Evolutionary conservation across 2,113 vertebrate species (phyloP).

Genomic region (Embiotoca jacksoni): DNA sequence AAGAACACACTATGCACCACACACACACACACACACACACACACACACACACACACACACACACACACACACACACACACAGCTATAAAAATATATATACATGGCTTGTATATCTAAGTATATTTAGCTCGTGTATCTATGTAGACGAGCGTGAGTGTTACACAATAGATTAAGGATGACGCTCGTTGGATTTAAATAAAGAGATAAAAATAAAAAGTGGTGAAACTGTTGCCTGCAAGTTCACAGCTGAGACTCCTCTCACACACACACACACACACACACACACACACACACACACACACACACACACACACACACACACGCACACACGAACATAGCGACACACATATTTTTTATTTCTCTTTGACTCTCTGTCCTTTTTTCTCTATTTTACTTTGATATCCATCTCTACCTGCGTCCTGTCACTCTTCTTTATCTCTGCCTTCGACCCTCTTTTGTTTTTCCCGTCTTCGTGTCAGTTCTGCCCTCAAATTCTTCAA

Average conservation of each 20-base stretch:
- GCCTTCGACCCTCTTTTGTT: neutral
- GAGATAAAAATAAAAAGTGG: constrained; percentile 52
- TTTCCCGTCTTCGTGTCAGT: too few species aligned
- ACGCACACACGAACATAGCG: too few species aligned
- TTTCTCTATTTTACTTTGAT: neutral
- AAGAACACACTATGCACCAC: too few species aligned
- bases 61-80: neutral
- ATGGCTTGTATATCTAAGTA: neutral
- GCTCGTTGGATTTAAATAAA: constrained; percentile 47
- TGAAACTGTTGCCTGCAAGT: constrained; percentile 44
- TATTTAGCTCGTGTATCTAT: constrained; percentile 56
- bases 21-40: neutral
- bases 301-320: too few species aligned
- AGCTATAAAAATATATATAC: neutral
- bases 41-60: neutral
- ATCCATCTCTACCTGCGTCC: neutral
- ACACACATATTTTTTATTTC: neutral
- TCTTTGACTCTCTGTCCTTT: neutral
- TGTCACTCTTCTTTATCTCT: constrained; percentile 1
- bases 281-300: too few species aligned
- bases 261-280: neutral
- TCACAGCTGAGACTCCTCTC: neutral
- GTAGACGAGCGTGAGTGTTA: constrained; percentile 1
- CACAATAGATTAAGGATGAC: constrained; percentile 40
- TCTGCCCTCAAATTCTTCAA: too few species aligned